phyloP scores from a whole-genome alignment of 2,113 vertebrate species.

The Pimephales promelas region DNA sequence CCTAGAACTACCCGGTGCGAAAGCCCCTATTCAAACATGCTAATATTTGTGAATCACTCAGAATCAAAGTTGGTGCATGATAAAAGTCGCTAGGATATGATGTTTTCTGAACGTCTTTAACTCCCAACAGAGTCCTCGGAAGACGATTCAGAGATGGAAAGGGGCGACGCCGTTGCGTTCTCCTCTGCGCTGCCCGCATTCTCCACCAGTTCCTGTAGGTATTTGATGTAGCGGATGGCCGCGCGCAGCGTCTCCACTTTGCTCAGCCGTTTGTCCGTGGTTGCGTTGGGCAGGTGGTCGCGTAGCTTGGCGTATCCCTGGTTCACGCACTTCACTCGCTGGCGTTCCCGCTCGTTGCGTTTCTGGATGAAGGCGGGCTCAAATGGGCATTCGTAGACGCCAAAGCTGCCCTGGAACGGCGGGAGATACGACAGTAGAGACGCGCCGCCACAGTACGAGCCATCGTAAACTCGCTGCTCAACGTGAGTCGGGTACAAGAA shows the following conservation, averaged over 20 bases:
- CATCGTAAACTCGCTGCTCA: constrained; percentile 69
- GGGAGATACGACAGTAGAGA: constrained; percentile 74
- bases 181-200: not conserved
- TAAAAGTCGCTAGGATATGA: not conserved
- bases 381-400: constrained; percentile 78
- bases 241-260: constrained; percentile 86
- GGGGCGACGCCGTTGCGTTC: not conserved
- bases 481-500: constrained; percentile 69
- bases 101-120: not conserved
- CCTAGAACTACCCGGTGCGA: no score
- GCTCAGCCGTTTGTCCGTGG: constrained; percentile 78
- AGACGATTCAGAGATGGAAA: not conserved
- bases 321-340: constrained; percentile 83
- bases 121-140: constrained; percentile 4
- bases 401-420: constrained; percentile 74
- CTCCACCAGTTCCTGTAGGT: constrained; percentile 80
- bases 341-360: constrained; percentile 84
- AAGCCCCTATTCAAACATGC: not conserved
- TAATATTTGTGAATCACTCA: not conserved
- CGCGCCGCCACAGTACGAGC: constrained; percentile 59
- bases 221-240: constrained; percentile 83
- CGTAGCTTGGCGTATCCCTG: constrained; percentile 83
- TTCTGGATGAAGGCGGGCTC: constrained; percentile 86
- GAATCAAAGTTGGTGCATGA: not conserved
- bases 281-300: constrained; percentile 77